These are phyloP conservation scores for Stictonetta naevosa DNA, from an alignment of 2,113 vertebrate genomes.

Conservation along the genomic window DNA sequence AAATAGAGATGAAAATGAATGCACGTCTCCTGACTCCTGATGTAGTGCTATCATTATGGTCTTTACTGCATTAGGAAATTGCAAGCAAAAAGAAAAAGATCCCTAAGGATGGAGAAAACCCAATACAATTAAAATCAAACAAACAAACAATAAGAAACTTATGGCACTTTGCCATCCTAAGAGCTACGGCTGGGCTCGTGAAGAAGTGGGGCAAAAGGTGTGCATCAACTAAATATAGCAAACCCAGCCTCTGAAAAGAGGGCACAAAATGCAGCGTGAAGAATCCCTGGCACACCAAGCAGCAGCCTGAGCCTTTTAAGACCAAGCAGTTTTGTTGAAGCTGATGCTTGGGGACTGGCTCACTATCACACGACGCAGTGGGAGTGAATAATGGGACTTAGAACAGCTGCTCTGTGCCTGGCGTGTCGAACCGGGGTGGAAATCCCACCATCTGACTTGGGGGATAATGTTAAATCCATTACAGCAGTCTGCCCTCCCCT, in stretches of 20 bases:
- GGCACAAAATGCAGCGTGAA: background rate
- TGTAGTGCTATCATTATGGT: rapidly evolving
- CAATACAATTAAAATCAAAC: background rate
- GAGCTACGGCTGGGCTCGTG: background rate
- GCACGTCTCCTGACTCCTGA: background rate
- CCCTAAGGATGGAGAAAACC: background rate
- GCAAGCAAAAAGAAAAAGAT: background rate
- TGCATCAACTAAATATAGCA: background rate
- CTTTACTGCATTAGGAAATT: background rate
- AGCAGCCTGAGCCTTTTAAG: background rate
- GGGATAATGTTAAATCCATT: constrained; percentile 45
- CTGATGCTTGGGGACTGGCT: background rate
- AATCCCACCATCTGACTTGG: constrained; percentile 38
- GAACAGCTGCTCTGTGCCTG: constrained; percentile 25
- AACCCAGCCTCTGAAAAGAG: background rate
- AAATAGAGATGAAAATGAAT: background rate
- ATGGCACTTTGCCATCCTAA: background rate
- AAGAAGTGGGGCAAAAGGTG: background rate
- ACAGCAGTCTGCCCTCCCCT: constrained; percentile 32
- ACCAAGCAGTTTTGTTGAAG: background rate
- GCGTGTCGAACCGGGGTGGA: background rate
- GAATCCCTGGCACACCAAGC: background rate
- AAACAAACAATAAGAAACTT: background rate
- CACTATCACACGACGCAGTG: background rate
- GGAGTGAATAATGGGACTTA: background rate